Evolutionary conservation across 1,140 invertebrate genomes (phyloP), one percentile per base, ranked within the genome.

Genomic region (Eubasilissa regina): DNA sequence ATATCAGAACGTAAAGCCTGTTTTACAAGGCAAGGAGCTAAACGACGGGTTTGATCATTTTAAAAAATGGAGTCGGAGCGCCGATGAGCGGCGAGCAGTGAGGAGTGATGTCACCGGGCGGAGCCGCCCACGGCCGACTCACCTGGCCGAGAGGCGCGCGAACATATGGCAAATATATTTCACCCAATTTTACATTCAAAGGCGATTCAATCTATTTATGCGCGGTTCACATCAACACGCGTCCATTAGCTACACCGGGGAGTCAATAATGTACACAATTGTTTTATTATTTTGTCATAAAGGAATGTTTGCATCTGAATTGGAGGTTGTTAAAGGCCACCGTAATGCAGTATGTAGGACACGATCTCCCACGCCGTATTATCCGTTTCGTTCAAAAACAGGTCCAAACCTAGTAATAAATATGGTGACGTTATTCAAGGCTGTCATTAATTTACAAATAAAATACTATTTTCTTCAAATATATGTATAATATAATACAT

Each of bases 41-140:
- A 35, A 35, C 25, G 6, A 3, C 25, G 25, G 25, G 6, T 6
- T 35, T 6, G 25, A 35, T 35, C 25, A 35, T 35, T 35, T 35
- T 35, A 35, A 35, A 35, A 35, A 35, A 35, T 35, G 25, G 25
- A 35, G 25, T 35, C 25, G 25, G 25, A 35, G 25, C 25, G 25
- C 25, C 25, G 25, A 1, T n/a, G n/a, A 6, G 1, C 25, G 25
- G 1, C n/a, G 66, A 48, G 66, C 13, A 25, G n/a, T 47, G 47
- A 4, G n/a, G 11, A 43, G 25, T 74, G 70, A 74, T 74, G 70
- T 74, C 70, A 74, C 51, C 70, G 21, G 17, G 70, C 11, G 70
- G 25, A 35, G 6, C 17, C 48, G 48, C 48, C 70, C 70, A 35
- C 48, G 19, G 47, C 10, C 53, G 53, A 17, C 70, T 74, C 70